These are phyloP conservation scores for Thalassaphorura encarpata DNA, from an alignment of 1,140 invertebrate genomes.

Conservation along the genomic window DNA sequence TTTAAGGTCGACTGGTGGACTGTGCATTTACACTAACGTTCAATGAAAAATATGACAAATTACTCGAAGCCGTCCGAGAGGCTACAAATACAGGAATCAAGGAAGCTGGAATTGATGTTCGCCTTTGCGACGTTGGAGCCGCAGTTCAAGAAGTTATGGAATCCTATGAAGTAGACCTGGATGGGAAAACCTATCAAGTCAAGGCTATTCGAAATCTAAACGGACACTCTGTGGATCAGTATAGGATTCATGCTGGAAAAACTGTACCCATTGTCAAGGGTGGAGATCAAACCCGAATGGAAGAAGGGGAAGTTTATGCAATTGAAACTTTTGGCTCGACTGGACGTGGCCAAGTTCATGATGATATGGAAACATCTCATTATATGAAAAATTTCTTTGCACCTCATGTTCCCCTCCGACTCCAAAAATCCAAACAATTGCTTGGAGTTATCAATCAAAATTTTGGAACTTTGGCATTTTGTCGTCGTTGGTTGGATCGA, in stretches of 20 bases:
- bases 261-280: constrained; percentile 99
- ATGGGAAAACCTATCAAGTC: constrained; percentile 91
- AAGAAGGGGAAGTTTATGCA: constrained; percentile 98
- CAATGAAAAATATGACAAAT: constrained; percentile 91
- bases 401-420: constrained; percentile 73
- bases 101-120: constrained; percentile 90
- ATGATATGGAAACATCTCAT: constrained; percentile 96
- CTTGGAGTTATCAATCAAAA: constrained; percentile 95
- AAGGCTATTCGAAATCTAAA: constrained; percentile 98
- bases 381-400: constrained; percentile 99
- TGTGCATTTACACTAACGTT: constrained; percentile 97
- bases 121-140: constrained; percentile 93
- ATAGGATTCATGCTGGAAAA: constrained; percentile 97
- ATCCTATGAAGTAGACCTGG: constrained; percentile 95
- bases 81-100: constrained; percentile 81
- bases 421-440: constrained; percentile 65
- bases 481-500: constrained; percentile 96
- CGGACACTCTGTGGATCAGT: constrained; percentile 95
- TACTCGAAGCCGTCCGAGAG: constrained; percentile 91
- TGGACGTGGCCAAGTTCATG: constrained; percentile 85
- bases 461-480: constrained; percentile 97
- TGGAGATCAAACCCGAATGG: constrained; percentile 94
- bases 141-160: constrained; percentile 95
- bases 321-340: constrained; percentile 99
- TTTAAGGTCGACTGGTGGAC: constrained; percentile 82